Evolutionary conservation across 2,888 invertebrate species (phyloP).

Genomic region (Drosophila nigricruria): DNA sequence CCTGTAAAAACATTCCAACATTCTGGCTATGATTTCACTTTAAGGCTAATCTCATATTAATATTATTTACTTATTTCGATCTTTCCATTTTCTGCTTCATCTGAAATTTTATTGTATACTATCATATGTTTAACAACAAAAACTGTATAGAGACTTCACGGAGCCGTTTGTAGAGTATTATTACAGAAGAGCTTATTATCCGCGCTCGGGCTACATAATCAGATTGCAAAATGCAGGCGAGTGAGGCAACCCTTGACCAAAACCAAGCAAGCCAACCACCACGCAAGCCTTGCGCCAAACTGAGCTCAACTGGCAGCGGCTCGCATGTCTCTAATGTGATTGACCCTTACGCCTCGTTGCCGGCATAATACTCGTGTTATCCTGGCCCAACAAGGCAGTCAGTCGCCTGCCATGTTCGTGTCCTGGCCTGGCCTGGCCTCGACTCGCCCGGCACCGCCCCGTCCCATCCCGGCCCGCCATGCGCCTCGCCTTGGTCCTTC

Average conservation of each 20-base stretch:
- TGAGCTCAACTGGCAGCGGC: conserved; percentile 32
- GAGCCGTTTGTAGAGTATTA: conserved; percentile 30
- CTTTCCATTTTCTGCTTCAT: background rate
- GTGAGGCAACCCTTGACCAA: conserved; percentile 51
- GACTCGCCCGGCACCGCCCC: background rate
- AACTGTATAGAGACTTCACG: too few relatives aligned
- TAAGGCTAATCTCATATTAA: background rate
- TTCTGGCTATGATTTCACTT: background rate
- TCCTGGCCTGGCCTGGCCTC: conserved; percentile 17
- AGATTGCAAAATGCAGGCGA: conserved; percentile 64
- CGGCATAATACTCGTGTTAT: conserved; percentile 77
- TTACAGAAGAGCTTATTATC: conserved; percentile 64
- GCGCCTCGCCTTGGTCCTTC: conserved; percentile 22
- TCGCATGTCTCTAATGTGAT: conserved; percentile 80
- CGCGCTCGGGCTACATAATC: conserved; percentile 64
- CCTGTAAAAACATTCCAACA: conserved; percentile 6
- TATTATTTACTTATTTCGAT: background rate
- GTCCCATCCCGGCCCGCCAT: background rate
- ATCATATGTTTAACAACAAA: too few relatives aligned
- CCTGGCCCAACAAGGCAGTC: conserved; percentile 57
- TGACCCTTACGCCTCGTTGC: conserved; percentile 79
- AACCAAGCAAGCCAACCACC: conserved; percentile 15
- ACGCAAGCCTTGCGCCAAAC: conserved; percentile 18
- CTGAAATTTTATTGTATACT: background rate
- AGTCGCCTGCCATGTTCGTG: conserved; percentile 41